A percentile compares a stretch with the other conserved stretches of the same genome.
Conservation (phyloP, 2,797 vertebrate genomes). For the Manis pentadactyla region DNA sequence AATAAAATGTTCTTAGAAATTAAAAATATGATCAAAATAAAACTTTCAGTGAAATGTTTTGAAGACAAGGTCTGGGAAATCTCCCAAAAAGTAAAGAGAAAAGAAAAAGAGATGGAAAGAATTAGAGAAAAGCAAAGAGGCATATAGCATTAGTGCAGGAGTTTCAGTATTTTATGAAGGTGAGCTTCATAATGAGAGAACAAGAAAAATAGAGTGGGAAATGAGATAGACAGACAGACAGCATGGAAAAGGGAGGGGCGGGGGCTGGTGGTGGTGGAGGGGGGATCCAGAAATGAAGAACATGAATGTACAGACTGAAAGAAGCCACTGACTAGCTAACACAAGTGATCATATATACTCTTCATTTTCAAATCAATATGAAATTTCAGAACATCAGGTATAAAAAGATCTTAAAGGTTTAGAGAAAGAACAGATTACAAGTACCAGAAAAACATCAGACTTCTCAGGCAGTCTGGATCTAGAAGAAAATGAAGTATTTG, state of each 20-base stretch:
- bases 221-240: neutral
- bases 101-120: neutral
- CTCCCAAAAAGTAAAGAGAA: neutral
- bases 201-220: neutral
- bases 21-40: neutral
- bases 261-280: neutral
- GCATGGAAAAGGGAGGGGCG: neutral
- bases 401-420: neutral
- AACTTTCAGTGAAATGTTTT: neutral
- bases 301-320: neutral
- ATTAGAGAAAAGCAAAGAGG: neutral
- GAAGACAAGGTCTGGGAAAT: neutral
- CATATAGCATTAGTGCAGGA: neutral
- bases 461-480: neutral
- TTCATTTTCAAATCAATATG: neutral
- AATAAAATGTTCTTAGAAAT: neutral
- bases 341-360: neutral
- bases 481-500: neutral
- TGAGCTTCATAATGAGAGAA: neutral
- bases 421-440: neutral
- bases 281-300: neutral
- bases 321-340: neutral
- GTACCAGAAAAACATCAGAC: neutral
- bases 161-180: neutral
- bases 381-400: neutral